phyloP scores from a whole-genome alignment of 2,797 vertebrate genomes.

The Parotocinclus haroldoi region DNA sequence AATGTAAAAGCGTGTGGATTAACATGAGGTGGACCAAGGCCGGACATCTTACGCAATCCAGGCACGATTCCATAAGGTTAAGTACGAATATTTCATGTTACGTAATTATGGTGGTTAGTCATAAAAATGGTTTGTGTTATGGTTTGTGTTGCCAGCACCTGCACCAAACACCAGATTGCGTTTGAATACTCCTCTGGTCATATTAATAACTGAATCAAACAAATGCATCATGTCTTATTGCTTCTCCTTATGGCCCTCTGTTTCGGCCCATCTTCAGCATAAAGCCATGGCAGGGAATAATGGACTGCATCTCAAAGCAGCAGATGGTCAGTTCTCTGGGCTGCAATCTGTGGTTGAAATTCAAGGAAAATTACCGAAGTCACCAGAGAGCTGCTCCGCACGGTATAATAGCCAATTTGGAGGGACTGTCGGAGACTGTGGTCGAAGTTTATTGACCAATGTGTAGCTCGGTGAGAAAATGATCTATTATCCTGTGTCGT shows the following conservation, averaged over 20 bases:
- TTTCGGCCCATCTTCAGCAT: slow-evolving; percentile 4
- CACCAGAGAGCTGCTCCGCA: slow-evolving; percentile 5
- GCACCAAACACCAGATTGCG: too few relatives aligned
- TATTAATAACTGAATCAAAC: background rate
- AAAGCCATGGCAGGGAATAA: slow-evolving; percentile 26
- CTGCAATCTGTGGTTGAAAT: slow-evolving; percentile 14
- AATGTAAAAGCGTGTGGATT: too few relatives aligned
- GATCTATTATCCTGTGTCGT: background rate
- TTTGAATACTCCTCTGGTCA: too few relatives aligned
- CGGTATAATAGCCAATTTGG: slow-evolving; percentile 18
- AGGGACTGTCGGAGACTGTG: slow-evolving; percentile 4
- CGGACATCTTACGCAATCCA: too few relatives aligned
- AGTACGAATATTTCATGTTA: too few relatives aligned
- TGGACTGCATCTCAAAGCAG: slow-evolving; percentile 17
- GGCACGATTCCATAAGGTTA: too few relatives aligned
- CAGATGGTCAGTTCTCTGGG: slow-evolving; percentile 4
- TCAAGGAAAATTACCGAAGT: slow-evolving; percentile 20
- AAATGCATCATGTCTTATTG: background rate
- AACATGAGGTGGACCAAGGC: too few relatives aligned
- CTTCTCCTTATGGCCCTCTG: background rate
- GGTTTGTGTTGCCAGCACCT: too few relatives aligned
- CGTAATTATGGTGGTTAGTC: too few relatives aligned
- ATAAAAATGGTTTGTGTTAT: too few relatives aligned
- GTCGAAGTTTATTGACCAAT: slow-evolving; percentile 2
- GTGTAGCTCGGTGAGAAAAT: slow-evolving; percentile 2